phyloP scores from a whole-genome alignment of 92 coral and sea anemone genomes.

The Parazoanthus darwini region DNA sequence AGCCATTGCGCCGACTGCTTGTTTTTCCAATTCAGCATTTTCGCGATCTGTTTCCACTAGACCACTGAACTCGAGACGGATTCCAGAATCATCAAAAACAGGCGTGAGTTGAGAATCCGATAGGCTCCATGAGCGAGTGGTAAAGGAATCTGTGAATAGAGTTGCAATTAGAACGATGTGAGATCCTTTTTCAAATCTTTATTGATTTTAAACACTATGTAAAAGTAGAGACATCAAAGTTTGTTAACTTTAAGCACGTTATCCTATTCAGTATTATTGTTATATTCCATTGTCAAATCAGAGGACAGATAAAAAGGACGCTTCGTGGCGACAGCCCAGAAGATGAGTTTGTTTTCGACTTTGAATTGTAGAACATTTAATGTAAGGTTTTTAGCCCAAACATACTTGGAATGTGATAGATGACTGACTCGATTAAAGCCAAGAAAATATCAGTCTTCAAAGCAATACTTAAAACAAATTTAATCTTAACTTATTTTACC shows the following conservation, averaged over 20 bases:
- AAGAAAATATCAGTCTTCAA: too few species aligned
- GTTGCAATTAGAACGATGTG: not conserved
- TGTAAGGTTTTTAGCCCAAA: too few species aligned
- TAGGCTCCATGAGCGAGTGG: not conserved
- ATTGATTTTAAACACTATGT: not conserved
- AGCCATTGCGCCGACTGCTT: not conserved
- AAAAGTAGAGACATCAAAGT: not conserved
- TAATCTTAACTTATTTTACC: too few species aligned
- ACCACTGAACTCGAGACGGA: slow-evolving; percentile 66
- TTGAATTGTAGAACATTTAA: too few species aligned
- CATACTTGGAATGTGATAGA: too few species aligned
- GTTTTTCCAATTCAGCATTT: not conserved
- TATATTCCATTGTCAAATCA: not conserved
- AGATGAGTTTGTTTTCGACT: not conserved
- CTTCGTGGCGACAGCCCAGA: not conserved
- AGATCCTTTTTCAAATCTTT: not conserved
- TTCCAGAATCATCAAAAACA: slow-evolving; percentile 76
- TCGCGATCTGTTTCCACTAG: slow-evolving; percentile 17
- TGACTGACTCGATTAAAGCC: too few species aligned
- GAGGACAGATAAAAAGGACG: not conserved
- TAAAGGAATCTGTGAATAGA: slow-evolving; percentile 6
- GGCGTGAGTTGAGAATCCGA: slow-evolving; percentile 52
- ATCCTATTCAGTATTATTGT: not conserved
- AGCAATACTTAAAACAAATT: too few species aligned
- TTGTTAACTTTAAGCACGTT: not conserved